These are phyloP conservation scores for Alosa alosa DNA, from an alignment of 2,113 vertebrate species.

Conservation along the genomic window DNA sequence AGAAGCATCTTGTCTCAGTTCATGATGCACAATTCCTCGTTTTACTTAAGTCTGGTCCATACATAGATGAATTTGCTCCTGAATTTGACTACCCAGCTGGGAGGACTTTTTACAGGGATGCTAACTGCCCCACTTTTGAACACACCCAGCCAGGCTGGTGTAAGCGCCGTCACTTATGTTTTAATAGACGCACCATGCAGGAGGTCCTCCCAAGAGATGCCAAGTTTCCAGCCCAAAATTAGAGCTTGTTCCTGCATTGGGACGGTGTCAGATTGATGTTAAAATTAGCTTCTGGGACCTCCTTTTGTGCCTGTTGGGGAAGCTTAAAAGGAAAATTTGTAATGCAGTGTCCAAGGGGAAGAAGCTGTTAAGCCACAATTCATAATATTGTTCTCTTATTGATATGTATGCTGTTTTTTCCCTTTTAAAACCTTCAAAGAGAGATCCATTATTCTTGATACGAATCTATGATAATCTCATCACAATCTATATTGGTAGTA, in stretches of 20 bases:
- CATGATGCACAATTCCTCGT: background rate
- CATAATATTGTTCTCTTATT: conserved; percentile 19
- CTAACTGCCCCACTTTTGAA: background rate
- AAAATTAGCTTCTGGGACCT: conserved; percentile 40
- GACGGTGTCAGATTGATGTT: conserved; percentile 41
- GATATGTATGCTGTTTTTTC: conserved; percentile 26
- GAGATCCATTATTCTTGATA: background rate
- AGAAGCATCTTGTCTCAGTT: background rate
- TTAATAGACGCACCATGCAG: conserved; percentile 9
- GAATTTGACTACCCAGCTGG: background rate
- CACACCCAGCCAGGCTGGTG: background rate
- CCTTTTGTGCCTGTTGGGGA: conserved; percentile 27
- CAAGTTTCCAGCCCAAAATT: conserved; percentile 37
- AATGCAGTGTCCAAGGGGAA: background rate
- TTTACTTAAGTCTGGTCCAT: background rate
- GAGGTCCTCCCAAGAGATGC: conserved; percentile 40
- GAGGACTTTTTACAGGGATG: background rate
- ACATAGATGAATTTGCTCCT: background rate
- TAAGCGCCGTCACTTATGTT: background rate
- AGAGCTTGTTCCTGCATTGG: conserved; percentile 35
- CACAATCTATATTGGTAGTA: background rate
- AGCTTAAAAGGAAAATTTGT: conserved; percentile 25
- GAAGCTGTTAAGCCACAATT: background rate
- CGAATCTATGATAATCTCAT: background rate
- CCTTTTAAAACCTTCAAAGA: conserved; percentile 24